Base-by-base conservation (phyloP, 2,113 vertebrate genomes). In the Acanthochromis polyacanthus region DNA sequence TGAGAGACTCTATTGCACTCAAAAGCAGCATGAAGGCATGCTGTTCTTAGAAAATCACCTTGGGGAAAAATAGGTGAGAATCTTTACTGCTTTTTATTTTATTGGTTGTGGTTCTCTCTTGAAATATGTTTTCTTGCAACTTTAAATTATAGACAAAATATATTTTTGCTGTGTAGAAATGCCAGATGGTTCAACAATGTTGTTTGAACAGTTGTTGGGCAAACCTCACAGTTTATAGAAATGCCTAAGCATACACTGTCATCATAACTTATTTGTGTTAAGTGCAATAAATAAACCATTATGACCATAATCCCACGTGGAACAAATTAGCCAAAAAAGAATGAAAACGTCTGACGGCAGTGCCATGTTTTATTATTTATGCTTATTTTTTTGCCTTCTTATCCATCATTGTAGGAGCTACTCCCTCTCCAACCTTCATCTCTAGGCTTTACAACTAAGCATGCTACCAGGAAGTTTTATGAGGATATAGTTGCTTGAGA, bases 41-140 rank as follows among this genome's bases (percentile, higher is more conserved):
- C 20, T 72, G 25, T 50, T 72, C 55, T 71, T 69, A 50, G 52
- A 65, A 28, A 40, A 72, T 76, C 56, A 62, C 22, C 71, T 78
- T 45, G 10, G 45, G 43, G 40, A 48, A 57, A 46, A 64, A 36
- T 78, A 63, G 59, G 40, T n/a, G 23, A 11, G 20, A 65, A 25
- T 25, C 23, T 22, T 32, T 56, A 69, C n/a, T 4, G 4, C 25
- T 32, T 20, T 30, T 23, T 28, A 57, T 46, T 57, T 20, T 8
- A 52, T 8, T 60, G 38, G 10, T 19, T 67, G 12, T 19, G 30
- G 25, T 77, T 45, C 71, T 45, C 22, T 43, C 60, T 16, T 40
- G 40, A 36, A 55, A 52, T 12, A 56, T 30, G 32, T 67, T 59
- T 86, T 58, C 19, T 60, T 65, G 38, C 7, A 28, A 11, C 20